Conservation (phyloP, 1,140 invertebrate species). For the Cyphomyrmex costatus region DNA sequence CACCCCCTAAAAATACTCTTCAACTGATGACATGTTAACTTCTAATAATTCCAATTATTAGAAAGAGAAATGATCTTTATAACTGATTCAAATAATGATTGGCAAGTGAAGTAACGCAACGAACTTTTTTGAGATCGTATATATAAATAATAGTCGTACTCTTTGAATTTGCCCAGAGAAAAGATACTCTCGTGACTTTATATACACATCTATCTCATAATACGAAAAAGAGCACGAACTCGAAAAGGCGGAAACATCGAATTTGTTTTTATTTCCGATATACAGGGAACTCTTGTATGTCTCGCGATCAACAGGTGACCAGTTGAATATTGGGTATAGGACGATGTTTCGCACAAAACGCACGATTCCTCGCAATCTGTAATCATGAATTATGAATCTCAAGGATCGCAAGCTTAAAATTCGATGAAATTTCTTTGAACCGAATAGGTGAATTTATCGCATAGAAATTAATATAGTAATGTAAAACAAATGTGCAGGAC, state of each 20-base stretch:
- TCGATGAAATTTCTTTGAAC: neutral
- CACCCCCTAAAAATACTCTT: neutral
- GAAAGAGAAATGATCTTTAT: neutral
- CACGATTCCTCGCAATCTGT: conserved; percentile 5
- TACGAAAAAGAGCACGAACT: conserved; percentile 42
- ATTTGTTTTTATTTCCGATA: conserved; percentile 74
- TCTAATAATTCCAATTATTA: neutral
- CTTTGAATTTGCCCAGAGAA: neutral
- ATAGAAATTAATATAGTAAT: neutral
- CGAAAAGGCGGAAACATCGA: conserved; percentile 62
- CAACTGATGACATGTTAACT: neutral
- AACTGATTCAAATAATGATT: neutral
- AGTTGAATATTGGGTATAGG: conserved; percentile 70
- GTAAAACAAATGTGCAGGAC: neutral
- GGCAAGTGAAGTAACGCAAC: no score
- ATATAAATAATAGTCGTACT: neutral
- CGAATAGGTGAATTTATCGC: neutral
- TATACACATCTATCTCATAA: neutral
- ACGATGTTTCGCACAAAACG: conserved; percentile 56
- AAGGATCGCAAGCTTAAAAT: neutral
- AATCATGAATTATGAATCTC: neutral
- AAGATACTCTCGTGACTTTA: conserved; percentile 1
- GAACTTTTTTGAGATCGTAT: neutral
- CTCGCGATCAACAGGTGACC: conserved; percentile 74
- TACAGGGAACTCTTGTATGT: conserved; percentile 44